These are phyloP conservation scores for Lophotis ruficrista DNA, from an alignment of 2,113 vertebrate genomes.

Conservation along the genomic window DNA sequence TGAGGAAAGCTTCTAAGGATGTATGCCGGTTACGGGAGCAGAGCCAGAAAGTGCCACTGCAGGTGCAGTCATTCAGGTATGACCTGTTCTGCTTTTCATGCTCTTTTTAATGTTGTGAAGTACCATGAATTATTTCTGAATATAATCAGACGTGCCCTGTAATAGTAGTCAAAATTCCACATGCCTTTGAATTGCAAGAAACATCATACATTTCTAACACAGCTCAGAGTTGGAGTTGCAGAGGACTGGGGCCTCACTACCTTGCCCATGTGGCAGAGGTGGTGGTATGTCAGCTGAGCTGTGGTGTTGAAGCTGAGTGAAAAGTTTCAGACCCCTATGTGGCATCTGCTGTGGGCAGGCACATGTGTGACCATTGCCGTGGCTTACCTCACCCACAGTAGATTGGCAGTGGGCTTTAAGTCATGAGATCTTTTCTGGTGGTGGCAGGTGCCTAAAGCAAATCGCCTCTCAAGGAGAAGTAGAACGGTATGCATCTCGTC, in stretches of 20 bases:
- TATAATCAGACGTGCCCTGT: not conserved
- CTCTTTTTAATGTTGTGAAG: not conserved
- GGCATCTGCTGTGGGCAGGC: not conserved
- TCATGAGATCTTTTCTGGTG: not conserved
- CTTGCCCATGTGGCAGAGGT: not conserved
- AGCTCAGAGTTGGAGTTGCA: not conserved
- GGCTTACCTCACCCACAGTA: not conserved
- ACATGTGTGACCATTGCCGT: rapidly evolving
- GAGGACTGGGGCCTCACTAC: rapidly evolving
- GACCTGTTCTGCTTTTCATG: not conserved
- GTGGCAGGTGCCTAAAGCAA: not conserved
- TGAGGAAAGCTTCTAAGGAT: slow-evolving; percentile 85
- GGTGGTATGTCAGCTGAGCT: not conserved
- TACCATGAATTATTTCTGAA: not conserved
- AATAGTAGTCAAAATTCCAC: not conserved
- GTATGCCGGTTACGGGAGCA: slow-evolving; percentile 84
- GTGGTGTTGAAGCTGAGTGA: not conserved
- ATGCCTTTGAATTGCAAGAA: not conserved
- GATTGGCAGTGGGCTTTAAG: not conserved
- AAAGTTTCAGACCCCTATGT: not conserved
- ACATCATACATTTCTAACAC: not conserved
- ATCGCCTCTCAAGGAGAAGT: not conserved
- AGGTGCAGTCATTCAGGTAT: slow-evolving; percentile 88
- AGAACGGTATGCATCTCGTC: not conserved
- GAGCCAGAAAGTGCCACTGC: slow-evolving; percentile 82